phyloP scores from a whole-genome alignment of 2,113 vertebrate genomes.

The Erythrocercus mccallii region DNA sequence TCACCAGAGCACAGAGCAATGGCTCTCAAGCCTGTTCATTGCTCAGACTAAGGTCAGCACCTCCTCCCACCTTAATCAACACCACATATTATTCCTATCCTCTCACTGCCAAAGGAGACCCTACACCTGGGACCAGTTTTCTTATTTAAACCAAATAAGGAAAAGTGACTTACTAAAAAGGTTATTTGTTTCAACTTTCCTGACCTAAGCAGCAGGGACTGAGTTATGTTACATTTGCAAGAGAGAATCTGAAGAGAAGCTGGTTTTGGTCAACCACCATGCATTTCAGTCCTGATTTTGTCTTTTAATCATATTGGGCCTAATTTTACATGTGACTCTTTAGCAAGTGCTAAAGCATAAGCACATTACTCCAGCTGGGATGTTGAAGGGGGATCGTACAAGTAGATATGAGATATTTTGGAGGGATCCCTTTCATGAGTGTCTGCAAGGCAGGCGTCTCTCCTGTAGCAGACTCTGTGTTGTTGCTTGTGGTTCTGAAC shows the following conservation, averaged over 20 bases:
- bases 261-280: rapidly evolving
- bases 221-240: background rate
- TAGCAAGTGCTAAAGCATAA: background rate
- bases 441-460: background rate
- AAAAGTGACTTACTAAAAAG: background rate
- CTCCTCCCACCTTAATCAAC: background rate
- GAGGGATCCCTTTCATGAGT: background rate
- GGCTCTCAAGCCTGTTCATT: background rate
- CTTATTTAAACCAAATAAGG: background rate
- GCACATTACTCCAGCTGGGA: background rate
- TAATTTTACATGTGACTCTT: background rate
- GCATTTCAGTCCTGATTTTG: background rate
- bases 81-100: background rate
- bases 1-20: background rate
- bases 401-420: background rate
- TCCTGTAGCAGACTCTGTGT: background rate
- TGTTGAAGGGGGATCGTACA: background rate
- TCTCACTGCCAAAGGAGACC: background rate
- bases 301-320: background rate
- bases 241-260: background rate
- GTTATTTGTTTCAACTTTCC: background rate
- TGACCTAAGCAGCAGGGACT: background rate
- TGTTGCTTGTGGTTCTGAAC: background rate
- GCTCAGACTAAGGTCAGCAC: background rate
- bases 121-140: background rate